Evolutionary conservation across 2,797 vertebrate species (phyloP).

Genomic region (Xiphorhynchus erythropygius): DNA sequence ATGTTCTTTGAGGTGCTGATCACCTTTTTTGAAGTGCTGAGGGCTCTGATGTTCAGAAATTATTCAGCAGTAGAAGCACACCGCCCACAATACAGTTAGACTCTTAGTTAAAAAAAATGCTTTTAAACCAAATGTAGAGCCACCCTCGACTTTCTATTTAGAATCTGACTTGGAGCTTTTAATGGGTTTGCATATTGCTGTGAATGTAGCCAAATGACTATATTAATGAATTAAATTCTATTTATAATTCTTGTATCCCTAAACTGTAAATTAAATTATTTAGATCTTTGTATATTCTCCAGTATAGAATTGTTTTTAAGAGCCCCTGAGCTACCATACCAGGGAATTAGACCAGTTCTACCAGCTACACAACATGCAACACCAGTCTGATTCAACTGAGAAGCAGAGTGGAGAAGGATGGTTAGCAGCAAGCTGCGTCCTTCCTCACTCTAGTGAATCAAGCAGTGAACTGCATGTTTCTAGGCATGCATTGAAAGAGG

Average conservation of each 20-base stretch:
- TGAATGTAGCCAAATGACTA: conserved; percentile 33
- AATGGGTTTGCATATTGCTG: conserved; percentile 40
- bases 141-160: conserved; percentile 51
- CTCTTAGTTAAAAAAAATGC: conserved; percentile 1
- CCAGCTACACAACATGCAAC: background rate
- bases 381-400: background rate
- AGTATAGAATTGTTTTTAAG: conserved; percentile 15
- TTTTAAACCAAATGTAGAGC: conserved; percentile 54
- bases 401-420: background rate
- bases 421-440: background rate
- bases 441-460: background rate
- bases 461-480: background rate
- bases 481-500: background rate
- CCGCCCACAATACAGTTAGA: background rate
- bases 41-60: background rate
- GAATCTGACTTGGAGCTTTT: conserved; percentile 47
- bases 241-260: conserved; percentile 13
- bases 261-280: conserved; percentile 10
- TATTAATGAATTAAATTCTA: conserved; percentile 46
- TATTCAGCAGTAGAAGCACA: background rate
- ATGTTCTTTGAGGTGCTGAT: background rate
- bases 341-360: background rate
- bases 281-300: conserved; percentile 4
- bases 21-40: background rate
- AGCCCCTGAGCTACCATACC: background rate